Percentiles rank a stretch among this genome's conserved stretches.
These are phyloP conservation scores for Eufriesea mexicana DNA, from an alignment of 1,140 invertebrate genomes.

Conservation along the genomic window DNA sequence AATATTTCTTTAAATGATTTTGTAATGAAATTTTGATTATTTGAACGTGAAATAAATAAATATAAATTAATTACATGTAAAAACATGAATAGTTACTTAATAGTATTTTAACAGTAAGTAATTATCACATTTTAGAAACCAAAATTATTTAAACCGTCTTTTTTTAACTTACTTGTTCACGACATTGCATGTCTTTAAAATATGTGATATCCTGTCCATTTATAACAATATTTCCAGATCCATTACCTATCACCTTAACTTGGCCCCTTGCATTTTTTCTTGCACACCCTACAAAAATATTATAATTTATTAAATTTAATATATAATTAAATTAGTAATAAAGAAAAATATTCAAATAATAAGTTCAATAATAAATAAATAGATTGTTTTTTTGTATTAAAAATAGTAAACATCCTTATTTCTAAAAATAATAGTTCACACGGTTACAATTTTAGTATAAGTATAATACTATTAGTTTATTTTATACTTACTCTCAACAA, in stretches of 20 bases:
- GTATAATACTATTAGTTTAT: constrained; percentile 9
- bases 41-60: background rate
- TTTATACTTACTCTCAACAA: constrained; percentile 59
- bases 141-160: constrained; percentile 3
- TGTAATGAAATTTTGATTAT: background rate
- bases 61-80: too few species aligned
- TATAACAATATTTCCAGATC: constrained; percentile 91
- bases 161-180: constrained; percentile 87
- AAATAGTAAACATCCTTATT: background rate
- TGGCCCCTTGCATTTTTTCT: constrained; percentile 87
- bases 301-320: constrained; percentile 19
- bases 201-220: constrained; percentile 91
- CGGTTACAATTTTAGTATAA: background rate
- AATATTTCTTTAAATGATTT: background rate
- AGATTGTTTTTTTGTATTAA: too few species aligned
- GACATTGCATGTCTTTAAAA: constrained; percentile 86
- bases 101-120: background rate
- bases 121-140: background rate
- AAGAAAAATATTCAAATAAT: too few species aligned
- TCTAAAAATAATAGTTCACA: background rate
- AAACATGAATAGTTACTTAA: background rate
- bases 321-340: background rate
- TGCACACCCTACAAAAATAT: constrained; percentile 84
- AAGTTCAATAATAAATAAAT: background rate
- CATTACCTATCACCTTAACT: constrained; percentile 88